A percentile compares a stretch with the other conserved stretches of the same genome.
Evolutionary conservation across 1,140 invertebrate species (phyloP).

Genomic region (Dendroctonus valens): DNA sequence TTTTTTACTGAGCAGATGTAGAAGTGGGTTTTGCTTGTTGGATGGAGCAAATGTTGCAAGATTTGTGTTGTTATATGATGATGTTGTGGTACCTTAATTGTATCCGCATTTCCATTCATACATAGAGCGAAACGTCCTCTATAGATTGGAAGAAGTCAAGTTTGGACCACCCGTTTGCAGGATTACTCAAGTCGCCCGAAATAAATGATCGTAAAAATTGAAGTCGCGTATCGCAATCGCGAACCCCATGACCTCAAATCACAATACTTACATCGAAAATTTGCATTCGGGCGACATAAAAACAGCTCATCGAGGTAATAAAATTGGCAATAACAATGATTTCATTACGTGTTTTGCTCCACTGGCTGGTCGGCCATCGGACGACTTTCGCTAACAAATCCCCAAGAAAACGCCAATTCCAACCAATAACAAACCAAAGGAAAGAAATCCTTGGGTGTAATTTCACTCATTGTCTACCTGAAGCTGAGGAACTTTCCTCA

Average conservation of each 20-base stretch:
- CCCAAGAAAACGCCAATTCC: background rate
- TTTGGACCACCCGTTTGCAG: constrained; percentile 23
- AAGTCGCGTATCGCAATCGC: constrained; percentile 25
- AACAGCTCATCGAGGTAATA: constrained; percentile 35
- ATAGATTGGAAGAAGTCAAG: background rate
- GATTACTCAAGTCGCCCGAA: constrained; percentile 15
- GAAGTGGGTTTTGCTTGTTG: too few relatives aligned
- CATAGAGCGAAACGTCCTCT: too few relatives aligned
- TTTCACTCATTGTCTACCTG: background rate
- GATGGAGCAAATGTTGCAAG: too few relatives aligned
- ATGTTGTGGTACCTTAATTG: too few relatives aligned
- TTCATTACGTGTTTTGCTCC: constrained; percentile 31
- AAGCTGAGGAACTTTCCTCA: too few relatives aligned
- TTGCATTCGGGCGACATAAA: constrained; percentile 34
- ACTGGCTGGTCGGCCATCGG: constrained; percentile 10
- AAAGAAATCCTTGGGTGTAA: background rate
- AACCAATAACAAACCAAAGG: too few relatives aligned
- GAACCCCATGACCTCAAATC: constrained; percentile 29
- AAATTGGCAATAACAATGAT: constrained; percentile 37
- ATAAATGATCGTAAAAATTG: constrained; percentile 29
- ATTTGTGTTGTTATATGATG: too few relatives aligned
- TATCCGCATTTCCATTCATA: too few relatives aligned
- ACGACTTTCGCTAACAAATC: constrained; percentile 26
- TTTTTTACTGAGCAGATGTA: too few relatives aligned
- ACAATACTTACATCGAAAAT: constrained; percentile 33